phyloP scores from a whole-genome alignment of 2,113 vertebrate species.

The Anas platyrhynchos region DNA sequence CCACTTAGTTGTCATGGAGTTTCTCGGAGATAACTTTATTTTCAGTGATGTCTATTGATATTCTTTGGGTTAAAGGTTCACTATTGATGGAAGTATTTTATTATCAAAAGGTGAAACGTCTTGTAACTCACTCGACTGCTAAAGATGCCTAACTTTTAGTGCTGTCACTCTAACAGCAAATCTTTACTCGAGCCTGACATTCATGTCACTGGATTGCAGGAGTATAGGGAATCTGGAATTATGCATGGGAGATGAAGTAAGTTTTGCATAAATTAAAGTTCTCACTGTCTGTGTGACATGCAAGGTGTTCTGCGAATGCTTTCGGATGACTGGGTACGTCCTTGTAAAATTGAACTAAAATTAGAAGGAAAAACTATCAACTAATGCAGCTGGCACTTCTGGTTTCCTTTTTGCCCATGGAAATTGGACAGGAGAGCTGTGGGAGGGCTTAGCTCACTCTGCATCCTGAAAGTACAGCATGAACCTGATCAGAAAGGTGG shows the following conservation, averaged over 20 bases:
- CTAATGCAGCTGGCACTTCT: neutral
- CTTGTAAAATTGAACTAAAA: neutral
- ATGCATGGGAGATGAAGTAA: neutral
- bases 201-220: neutral
- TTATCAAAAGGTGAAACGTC: constrained; percentile 15
- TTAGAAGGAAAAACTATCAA: neutral
- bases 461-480: neutral
- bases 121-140: neutral
- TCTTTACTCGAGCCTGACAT: neutral
- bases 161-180: constrained; percentile 1
- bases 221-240: neutral
- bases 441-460: neutral
- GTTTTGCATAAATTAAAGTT: neutral
- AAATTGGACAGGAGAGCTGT: neutral
- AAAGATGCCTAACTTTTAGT: neutral
- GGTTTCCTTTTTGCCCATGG: neutral
- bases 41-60: neutral
- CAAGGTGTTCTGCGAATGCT: neutral
- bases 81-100: constrained; percentile 8
- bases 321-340: neutral
- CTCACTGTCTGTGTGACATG: neutral
- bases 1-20: neutral
- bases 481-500: neutral
- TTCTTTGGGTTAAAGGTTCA: neutral
- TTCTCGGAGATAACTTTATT: neutral